These are phyloP conservation scores for Nematolebias whitei DNA, from an alignment of 2,113 vertebrate genomes.

Conservation along the genomic window DNA sequence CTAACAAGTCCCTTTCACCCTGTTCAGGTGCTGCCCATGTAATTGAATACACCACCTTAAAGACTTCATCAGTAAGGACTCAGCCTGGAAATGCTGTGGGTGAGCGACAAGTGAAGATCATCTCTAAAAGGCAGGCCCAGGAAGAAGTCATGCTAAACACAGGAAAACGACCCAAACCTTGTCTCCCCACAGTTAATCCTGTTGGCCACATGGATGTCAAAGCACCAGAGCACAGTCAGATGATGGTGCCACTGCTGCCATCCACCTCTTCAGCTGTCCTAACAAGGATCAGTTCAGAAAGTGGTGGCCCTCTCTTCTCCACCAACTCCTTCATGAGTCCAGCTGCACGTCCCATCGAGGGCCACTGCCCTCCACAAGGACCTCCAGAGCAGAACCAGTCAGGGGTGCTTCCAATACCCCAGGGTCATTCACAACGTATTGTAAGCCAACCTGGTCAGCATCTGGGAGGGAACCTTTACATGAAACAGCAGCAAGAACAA, in stretches of 20 bases:
- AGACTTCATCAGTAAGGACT: conserved; percentile 80
- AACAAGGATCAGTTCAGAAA: conserved; percentile 83
- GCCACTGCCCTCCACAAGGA: conserved; percentile 86
- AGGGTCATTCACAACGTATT: conserved; percentile 83
- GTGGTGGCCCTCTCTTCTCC: conserved; percentile 85
- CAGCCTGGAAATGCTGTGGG: conserved; percentile 80
- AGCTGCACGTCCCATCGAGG: conserved; percentile 82
- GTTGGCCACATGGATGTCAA: conserved; percentile 86
- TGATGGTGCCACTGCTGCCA: conserved; percentile 86
- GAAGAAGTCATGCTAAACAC: conserved; percentile 88
- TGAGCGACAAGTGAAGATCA: conserved; percentile 86
- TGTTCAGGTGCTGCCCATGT: conserved; percentile 82
- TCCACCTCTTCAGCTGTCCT: conserved; percentile 81
- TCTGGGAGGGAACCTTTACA: conserved; percentile 86
- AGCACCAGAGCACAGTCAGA: conserved; percentile 85
- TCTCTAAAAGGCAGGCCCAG: conserved; percentile 88
- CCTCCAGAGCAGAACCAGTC: conserved; percentile 85
- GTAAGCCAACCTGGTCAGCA: conserved; percentile 84
- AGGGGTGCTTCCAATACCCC: conserved; percentile 83
- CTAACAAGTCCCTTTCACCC: conserved; percentile 79
- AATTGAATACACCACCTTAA: conserved; percentile 84
- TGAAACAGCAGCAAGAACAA: conserved; percentile 84
- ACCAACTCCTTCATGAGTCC: conserved; percentile 86
- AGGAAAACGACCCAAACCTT: conserved; percentile 90
- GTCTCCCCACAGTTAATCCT: conserved; percentile 68